Evolutionary conservation across 2,113 vertebrate species (phyloP).

Genomic region (Isurus oxyrinchus): DNA sequence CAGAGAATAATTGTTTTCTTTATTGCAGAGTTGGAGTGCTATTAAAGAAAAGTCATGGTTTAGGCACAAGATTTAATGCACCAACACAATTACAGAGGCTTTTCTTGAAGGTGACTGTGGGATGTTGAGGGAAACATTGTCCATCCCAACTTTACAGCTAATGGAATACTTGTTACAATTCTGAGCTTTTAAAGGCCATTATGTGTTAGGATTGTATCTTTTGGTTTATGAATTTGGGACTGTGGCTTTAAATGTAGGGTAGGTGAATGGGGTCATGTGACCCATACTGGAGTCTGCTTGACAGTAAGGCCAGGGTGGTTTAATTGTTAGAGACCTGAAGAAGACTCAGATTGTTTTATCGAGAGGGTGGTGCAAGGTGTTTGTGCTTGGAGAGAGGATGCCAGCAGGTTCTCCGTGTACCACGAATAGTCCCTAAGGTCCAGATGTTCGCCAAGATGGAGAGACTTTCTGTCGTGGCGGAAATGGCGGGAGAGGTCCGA

Average conservation of each 20-base stretch:
- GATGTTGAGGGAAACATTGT: not conserved
- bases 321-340: not conserved
- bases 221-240: not conserved
- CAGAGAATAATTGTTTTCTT: not conserved
- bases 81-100: not conserved
- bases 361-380: too few species aligned
- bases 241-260: not conserved
- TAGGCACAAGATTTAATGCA: not conserved
- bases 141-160: not conserved
- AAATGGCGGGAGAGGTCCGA: too few species aligned
- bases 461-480: too few species aligned
- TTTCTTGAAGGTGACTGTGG: not conserved
- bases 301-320: not conserved
- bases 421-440: not conserved
- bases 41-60: not conserved
- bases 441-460: too few species aligned
- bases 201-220: not conserved
- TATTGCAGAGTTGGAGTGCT: not conserved
- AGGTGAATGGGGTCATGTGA: not conserved
- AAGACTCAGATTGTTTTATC: not conserved
- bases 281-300: not conserved
- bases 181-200: not conserved
- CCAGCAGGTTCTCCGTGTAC: not conserved
- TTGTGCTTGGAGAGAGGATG: too few species aligned
- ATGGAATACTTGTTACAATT: not conserved